These are phyloP conservation scores for Drosophila multiciliata DNA, from an alignment of 2,888 invertebrate genomes.

Conservation along the genomic window DNA sequence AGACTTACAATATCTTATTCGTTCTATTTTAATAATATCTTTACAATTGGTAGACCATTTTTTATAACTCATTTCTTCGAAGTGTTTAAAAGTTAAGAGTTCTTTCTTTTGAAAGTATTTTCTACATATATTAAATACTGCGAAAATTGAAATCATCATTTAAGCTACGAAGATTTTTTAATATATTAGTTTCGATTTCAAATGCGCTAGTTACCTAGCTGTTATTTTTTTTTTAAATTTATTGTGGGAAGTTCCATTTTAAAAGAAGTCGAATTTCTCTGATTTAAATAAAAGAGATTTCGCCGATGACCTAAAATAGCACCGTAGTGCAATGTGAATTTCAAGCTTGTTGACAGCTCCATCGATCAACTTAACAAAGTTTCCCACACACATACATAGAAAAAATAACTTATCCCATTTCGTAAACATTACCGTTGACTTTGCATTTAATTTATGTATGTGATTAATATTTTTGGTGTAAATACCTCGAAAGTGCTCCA, in stretches of 20 bases:
- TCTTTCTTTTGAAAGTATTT: not conserved
- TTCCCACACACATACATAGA: constrained; percentile 29
- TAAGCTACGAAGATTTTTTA: not conserved
- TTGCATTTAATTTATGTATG: constrained; percentile 3
- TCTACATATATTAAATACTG: not conserved
- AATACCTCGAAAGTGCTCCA: constrained; percentile 68
- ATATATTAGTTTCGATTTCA: not conserved
- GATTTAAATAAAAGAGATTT: not conserved
- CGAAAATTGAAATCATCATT: not conserved
- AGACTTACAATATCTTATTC: not conserved
- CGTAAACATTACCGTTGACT: not conserved
- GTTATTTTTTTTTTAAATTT: not conserved
- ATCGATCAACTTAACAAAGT: constrained; percentile 44
- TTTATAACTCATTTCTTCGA: not conserved
- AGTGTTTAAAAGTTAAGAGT: not conserved
- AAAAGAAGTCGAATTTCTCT: not conserved
- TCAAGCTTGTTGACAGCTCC: constrained; percentile 17
- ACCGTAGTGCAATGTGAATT: constrained; percentile 1
- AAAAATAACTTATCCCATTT: constrained; percentile 2
- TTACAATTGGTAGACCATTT: not conserved
- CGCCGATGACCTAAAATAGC: constrained; percentile 6
- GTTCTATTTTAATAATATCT: not conserved
- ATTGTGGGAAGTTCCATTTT: constrained; percentile 2
- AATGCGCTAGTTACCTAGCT: too few species aligned
- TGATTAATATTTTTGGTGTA: constrained; percentile 62